Percentiles rank a stretch among this genome's conserved stretches.
Evolutionary conservation across 1,140 invertebrate species (phyloP).

Genomic region (Batillaria attramentaria): DNA sequence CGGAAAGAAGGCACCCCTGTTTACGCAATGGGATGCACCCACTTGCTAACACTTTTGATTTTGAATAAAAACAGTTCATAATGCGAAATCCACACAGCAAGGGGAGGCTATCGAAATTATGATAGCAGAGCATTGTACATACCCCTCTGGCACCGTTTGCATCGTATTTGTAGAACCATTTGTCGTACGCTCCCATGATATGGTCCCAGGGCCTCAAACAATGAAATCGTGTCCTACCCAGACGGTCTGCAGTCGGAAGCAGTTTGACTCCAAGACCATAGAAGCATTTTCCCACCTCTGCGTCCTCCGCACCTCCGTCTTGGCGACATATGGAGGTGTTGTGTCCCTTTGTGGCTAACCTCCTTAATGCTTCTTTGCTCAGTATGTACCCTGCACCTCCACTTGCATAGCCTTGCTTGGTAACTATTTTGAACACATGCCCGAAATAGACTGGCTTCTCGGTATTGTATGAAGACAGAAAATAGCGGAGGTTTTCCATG

Average conservation of each 20-base stretch:
- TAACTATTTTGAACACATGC: conserved; percentile 67
- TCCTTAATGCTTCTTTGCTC: conserved; percentile 74
- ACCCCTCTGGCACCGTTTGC: no score
- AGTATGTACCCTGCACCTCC: conserved; percentile 86
- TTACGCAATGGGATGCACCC: no score
- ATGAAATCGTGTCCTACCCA: conserved; percentile 91
- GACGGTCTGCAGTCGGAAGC: conserved; percentile 87
- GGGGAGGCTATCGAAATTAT: no score
- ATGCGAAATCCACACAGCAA: no score
- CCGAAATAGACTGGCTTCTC: conserved; percentile 69
- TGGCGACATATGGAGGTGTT: conserved; percentile 76
- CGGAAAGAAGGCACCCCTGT: no score
- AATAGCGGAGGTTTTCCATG: conserved; percentile 71
- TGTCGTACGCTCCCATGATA: conserved; percentile 67
- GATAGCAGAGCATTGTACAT: no score
- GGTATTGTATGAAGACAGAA: conserved; percentile 48
- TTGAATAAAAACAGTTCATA: no score
- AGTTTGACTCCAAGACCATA: conserved; percentile 89
- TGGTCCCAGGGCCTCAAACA: conserved; percentile 80
- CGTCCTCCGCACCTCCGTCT: conserved; percentile 90
- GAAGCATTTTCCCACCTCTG: conserved; percentile 94
- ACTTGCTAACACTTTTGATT: no score
- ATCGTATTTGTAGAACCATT: no score
- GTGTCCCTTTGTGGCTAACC: conserved; percentile 62
- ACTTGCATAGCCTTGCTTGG: conserved; percentile 66